Base-by-base conservation (phyloP, 1,140 invertebrate species). In the Leptinotarsa defecta region DNA sequence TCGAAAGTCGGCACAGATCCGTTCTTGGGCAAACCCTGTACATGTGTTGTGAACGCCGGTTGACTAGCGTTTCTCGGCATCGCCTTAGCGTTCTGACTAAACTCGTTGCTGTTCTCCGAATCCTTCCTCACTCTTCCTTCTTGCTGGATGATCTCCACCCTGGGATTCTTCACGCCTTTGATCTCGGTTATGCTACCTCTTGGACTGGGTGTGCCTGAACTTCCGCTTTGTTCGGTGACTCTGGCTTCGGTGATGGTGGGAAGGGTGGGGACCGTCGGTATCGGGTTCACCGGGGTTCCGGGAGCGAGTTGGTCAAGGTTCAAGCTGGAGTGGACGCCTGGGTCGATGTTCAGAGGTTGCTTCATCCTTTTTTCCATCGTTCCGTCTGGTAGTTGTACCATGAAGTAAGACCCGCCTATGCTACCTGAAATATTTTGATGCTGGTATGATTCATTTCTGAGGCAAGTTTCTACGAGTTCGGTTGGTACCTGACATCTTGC, bases 301-400 rank as follows among this genome's bases (percentile, higher is more conserved):
- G 91, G 88, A 77, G 89, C 92, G 81, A 93, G 87, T 84, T 93
- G 89, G 84, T 96, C 95, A 81, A 97, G 86, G 86, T 96, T 94
- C 77, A 97, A 90, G 81, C 94, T 96, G 13, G 95, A 96, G 84
- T 97, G 95, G 22, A 97, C 95, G 43, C 95, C 95, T n/a, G 95
- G 95, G 87, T 97, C 95, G 49, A 94, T 90, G 86, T 97, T 95
- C n/a, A 94, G 87, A 19, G 94, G 93, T 86, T 91, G 89, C 87
- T 97, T 96, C 86, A 94, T 88, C 78, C 95, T 89, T 79, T 93
- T 92, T 82, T 96, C 95, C 91, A 95, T 94, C 4, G 93, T 94
- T 73, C 95, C 95, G 81, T 96, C 95, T 4, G 94, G 94, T 75
- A 96, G 86, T 83, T 96, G 94, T 1, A 96, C 95, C 89, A 95